Conservation (phyloP, 2,113 vertebrate species). For the Erythrocebus patas region DNA sequence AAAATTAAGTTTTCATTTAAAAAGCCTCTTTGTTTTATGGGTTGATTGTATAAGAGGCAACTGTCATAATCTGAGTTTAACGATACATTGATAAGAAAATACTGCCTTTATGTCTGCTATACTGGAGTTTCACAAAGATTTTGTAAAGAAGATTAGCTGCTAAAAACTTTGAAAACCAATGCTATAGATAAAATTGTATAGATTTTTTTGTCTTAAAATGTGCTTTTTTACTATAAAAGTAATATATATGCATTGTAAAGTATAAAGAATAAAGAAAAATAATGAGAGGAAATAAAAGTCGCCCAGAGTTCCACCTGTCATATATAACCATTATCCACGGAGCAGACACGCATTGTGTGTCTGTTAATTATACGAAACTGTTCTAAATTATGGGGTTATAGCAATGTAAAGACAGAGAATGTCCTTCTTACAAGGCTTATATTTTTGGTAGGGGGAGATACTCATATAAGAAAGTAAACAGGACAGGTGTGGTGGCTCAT, state of each 20-base stretch:
- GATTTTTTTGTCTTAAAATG: neutral
- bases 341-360: neutral
- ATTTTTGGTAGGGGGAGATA: neutral
- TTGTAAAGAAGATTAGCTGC: neutral
- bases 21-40: neutral
- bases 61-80: neutral
- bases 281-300: neutral
- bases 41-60: neutral
- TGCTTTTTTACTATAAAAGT: neutral
- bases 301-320: neutral
- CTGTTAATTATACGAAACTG: neutral
- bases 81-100: neutral
- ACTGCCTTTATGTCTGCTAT: neutral
- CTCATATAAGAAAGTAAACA: neutral
- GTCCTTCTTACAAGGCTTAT: neutral
- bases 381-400: neutral
- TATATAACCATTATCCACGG: neutral
- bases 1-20: neutral
- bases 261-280: neutral
- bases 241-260: neutral
- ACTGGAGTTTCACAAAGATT: neutral
- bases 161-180: neutral
- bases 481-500: too few species aligned
- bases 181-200: neutral
- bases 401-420: neutral